Evolutionary conservation across 2,113 vertebrate genomes (phyloP).

Genomic region (Engystomops pustulosus): DNA sequence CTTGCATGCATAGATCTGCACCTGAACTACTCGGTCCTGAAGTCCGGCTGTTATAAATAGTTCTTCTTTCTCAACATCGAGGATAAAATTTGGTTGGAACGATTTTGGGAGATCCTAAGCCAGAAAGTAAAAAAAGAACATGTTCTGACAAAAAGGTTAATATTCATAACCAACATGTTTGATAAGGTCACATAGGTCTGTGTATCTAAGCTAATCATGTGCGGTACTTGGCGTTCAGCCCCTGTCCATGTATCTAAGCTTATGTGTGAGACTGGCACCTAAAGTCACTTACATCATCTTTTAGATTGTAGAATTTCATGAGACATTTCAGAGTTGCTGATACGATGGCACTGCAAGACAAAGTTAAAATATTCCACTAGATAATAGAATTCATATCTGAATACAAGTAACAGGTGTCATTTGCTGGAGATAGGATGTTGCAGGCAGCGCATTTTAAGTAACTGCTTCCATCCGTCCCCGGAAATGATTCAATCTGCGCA

Average conservation of each 20-base stretch:
- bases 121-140: neutral
- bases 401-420: neutral
- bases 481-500: constrained; percentile 39
- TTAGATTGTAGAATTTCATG: constrained; percentile 83
- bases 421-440: neutral
- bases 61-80: constrained; percentile 82
- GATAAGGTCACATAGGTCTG: neutral
- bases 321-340: constrained; percentile 81
- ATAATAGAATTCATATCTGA: neutral
- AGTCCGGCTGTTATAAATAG: constrained; percentile 82
- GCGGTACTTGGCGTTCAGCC: neutral
- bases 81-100: constrained; percentile 79
- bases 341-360: constrained; percentile 76
- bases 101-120: constrained; percentile 79
- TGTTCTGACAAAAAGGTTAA: neutral
- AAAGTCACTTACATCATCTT: constrained; percentile 72
- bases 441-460: neutral
- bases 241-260: neutral
- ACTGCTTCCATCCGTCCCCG: constrained; percentile 23
- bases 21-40: constrained; percentile 83
- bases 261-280: neutral
- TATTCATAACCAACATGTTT: neutral
- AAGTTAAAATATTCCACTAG: neutral
- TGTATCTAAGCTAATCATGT: neutral
- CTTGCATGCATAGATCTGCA: constrained; percentile 57